Percentiles rank a stretch among this genome's conserved stretches.
phyloP scores from a whole-genome alignment of 2,113 vertebrate species.

The Microcebus murinus region DNA sequence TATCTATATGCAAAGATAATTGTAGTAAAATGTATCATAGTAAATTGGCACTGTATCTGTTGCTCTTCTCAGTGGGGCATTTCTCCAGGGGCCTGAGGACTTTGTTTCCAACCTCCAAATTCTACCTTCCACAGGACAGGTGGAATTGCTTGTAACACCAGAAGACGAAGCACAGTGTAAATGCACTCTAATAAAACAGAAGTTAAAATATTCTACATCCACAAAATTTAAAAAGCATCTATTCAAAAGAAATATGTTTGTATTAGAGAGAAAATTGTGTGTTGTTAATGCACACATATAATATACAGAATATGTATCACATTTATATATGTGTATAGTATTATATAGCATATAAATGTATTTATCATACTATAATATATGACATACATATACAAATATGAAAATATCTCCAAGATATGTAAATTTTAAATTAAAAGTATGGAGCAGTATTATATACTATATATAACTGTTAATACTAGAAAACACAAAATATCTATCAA shows the following conservation, averaged over 20 bases:
- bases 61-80: too few species aligned
- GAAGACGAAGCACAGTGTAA: not conserved
- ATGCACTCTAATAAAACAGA: not conserved
- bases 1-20: not conserved
- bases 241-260: not conserved
- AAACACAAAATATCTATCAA: not conserved
- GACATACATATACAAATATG: not conserved
- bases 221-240: not conserved
- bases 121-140: too few species aligned
- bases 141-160: not conserved
- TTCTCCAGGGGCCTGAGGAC: too few species aligned
- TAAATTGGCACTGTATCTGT: too few species aligned
- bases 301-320: not conserved
- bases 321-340: not conserved
- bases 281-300: not conserved
- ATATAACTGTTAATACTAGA: not conserved
- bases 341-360: not conserved
- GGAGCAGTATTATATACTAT: not conserved
- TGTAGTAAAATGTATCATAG: not conserved
- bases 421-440: not conserved
- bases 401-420: not conserved
- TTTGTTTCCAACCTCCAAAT: too few species aligned
- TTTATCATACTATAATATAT: not conserved
- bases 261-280: not conserved
- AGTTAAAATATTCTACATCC: not conserved